Percentiles rank a stretch among this genome's conserved stretches.
phyloP scores from a whole-genome alignment of 2,113 vertebrate genomes.

The Naja naja region DNA sequence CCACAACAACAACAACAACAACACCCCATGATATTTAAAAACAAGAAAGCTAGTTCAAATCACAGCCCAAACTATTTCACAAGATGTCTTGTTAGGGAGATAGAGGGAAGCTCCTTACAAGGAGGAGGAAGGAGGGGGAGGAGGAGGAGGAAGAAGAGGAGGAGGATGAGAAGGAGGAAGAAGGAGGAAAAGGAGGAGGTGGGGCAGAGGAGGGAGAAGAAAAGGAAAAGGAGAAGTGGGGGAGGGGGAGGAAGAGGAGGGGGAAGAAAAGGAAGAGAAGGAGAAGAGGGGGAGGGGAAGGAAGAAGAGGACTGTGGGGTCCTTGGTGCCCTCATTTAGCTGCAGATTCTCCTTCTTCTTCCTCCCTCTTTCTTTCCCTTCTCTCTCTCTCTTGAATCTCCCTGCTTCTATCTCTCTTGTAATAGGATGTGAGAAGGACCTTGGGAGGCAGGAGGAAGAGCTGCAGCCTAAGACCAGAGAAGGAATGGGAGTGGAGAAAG shows the following conservation, averaged over 20 bases:
- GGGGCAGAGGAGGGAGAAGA: too few species aligned
- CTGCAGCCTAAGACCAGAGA: neutral
- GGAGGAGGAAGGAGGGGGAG: too few species aligned
- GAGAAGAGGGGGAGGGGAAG: too few species aligned
- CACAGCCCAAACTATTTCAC: neutral
- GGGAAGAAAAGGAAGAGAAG: too few species aligned
- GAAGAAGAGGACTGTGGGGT: neutral
- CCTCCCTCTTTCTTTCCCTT: too few species aligned
- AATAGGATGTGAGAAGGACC: neutral
- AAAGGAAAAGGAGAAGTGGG: too few species aligned
- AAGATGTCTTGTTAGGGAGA: neutral
- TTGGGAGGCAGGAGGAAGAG: neutral
- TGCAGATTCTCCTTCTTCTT: rapidly evolving
- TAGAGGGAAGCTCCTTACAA: neutral
- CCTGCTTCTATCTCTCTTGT: neutral
- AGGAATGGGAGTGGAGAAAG: neutral
- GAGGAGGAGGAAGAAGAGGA: too few species aligned
- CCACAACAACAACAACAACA: neutral
- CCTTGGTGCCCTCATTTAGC: too few species aligned
- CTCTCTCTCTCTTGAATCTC: too few species aligned
- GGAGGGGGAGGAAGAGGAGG: too few species aligned
- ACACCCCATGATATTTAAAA: neutral
- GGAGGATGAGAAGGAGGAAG: too few species aligned
- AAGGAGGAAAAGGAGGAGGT: too few species aligned
- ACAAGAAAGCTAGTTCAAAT: neutral